Conservation (phyloP, 2,888 invertebrate species). For the Saturnia japonica region DNA sequence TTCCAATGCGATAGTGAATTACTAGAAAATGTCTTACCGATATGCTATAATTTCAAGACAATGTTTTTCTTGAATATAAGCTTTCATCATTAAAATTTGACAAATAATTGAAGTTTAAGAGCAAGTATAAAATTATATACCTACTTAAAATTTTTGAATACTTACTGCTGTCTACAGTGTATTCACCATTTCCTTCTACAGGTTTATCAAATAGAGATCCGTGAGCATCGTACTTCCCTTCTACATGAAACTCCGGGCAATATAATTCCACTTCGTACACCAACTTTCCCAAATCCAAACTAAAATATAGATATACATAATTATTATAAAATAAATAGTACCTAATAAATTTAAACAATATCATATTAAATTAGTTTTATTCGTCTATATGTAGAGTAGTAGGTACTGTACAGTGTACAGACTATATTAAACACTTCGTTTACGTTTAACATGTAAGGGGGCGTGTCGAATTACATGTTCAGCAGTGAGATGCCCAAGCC, state of each 20-base stretch:
- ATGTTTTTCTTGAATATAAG: too few relatives aligned
- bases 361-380: too few relatives aligned
- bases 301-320: neutral
- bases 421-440: too few relatives aligned
- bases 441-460: too few relatives aligned
- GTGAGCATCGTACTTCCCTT: slow-evolving; percentile 12
- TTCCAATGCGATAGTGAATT: too few relatives aligned
- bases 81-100: too few relatives aligned
- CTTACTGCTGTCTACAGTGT: slow-evolving; percentile 17
- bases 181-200: slow-evolving; percentile 14
- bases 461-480: too few relatives aligned
- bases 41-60: too few relatives aligned
- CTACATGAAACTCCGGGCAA: slow-evolving; percentile 11
- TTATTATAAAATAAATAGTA: neutral
- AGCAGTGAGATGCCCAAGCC: too few relatives aligned
- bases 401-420: neutral
- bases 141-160: neutral
- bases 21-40: too few relatives aligned
- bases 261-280: neutral
- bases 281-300: neutral
- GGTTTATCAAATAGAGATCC: slow-evolving; percentile 7
- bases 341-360: too few relatives aligned
- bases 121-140: neutral
- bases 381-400: too few relatives aligned
- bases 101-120: neutral